A percentile compares a stretch with the other conserved stretches of the same genome.
Evolutionary conservation across 2,888 invertebrate species (phyloP).

Genomic region (Protophormia terraenovae): DNA sequence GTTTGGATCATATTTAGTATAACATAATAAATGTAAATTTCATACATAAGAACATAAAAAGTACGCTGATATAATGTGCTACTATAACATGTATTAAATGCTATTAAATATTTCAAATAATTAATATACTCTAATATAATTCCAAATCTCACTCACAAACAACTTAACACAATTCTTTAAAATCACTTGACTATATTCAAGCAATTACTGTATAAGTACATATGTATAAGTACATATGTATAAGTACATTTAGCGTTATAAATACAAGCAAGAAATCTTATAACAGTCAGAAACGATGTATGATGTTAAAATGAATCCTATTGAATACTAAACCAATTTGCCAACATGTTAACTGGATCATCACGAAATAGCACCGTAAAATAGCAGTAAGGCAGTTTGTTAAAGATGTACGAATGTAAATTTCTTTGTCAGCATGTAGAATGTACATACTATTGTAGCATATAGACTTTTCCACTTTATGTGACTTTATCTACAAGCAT

Average conservation of each 20-base stretch:
- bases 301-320: slow-evolving; percentile 11
- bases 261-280: slow-evolving; percentile 5
- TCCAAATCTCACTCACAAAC: not conserved
- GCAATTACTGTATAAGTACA: slow-evolving; percentile 24
- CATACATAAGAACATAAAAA: no score
- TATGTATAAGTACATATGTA: no score
- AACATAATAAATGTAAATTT: no score
- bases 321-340: slow-evolving; percentile 66
- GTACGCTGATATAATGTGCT: not conserved
- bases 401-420: not conserved
- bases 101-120: not conserved
- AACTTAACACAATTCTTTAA: not conserved
- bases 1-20: no score
- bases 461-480: not conserved
- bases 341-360: slow-evolving; percentile 68
- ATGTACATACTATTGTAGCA: not conserved
- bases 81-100: not conserved
- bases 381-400: not conserved
- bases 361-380: slow-evolving; percentile 23
- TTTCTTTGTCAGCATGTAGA: not conserved
- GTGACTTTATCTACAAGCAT: not conserved
- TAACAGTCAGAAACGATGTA: slow-evolving; percentile 15
- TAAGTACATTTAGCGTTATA: slow-evolving; percentile 12
- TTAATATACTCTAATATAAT: not conserved
- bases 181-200: slow-evolving; percentile 18